Base-by-base conservation (phyloP, 2,113 vertebrate genomes). In the Apodemus speciosus region DNA sequence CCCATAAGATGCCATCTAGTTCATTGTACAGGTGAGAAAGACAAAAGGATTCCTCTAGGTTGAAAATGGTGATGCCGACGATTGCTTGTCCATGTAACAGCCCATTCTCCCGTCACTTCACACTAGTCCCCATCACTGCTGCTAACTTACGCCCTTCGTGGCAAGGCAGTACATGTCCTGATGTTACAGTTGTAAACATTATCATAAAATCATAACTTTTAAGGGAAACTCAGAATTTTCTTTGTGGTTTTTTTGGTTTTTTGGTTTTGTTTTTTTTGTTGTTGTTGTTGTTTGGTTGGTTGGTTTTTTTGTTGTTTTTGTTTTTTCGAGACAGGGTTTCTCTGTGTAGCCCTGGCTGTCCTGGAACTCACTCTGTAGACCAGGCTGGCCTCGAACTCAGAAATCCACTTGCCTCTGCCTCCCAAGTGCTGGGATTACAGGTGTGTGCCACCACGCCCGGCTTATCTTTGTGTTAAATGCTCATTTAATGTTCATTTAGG, bases 381-480 rank as follows among this genome's bases (percentile, higher is more conserved):
- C n/a, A n/a, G n/a, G n/a, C n/a, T n/a, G n/a, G n/a, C n/a, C n/a
- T n/a, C n/a, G n/a, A n/a, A n/a, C n/a, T n/a, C n/a, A n/a, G n/a
- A n/a, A n/a, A n/a, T n/a, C n/a, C n/a, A n/a, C n/a, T n/a, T n/a
- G n/a, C n/a, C n/a, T n/a, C n/a, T n/a, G n/a, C n/a, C n/a, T n/a
- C n/a, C n/a, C n/a, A n/a, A n/a, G n/a, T n/a, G n/a, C n/a, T n/a
- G n/a, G n/a, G n/a, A n/a, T n/a, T n/a, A n/a, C n/a, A n/a, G n/a
- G n/a, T n/a, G n/a, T n/a, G n/a, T n/a, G n/a, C n/a, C n/a, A n/a
- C n/a, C n/a, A n/a, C n/a, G n/a, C n/a, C n/a, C n/a, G n/a, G n/a
- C n/a, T n/a, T 60, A n/a, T 30, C 85, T 84, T 95, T 95, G 14
- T 94, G 20, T 69, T 72, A 84, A 85, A 66, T 71, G 69, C 35